Evolutionary conservation across 2,888 invertebrate genomes (phyloP), one percentile per base, ranked within the genome.

Genomic region (Oscheius sp.): DNA sequence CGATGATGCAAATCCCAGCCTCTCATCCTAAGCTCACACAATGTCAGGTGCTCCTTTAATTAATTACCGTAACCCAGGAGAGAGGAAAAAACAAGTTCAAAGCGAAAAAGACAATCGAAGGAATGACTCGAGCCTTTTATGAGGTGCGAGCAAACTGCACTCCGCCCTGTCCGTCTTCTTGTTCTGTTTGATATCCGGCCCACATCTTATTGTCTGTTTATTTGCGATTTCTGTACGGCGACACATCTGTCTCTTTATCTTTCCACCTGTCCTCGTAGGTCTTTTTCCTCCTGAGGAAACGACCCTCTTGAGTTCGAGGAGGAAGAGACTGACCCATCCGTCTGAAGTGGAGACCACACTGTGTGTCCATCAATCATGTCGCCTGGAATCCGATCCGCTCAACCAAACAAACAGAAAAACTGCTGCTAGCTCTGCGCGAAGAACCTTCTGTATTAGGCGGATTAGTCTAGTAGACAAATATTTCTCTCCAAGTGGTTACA

Each of bases 161-260:
- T 17, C 17, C 42, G 58, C 37, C 23, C 42, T 23, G n/a, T 6
- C 39, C 12, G 5, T 25, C 61, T 39, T n/a, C 31, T 29, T 27
- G n/a, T 15, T 45, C 29, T 58, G 58, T 61, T 61, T 61, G 61
- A 61, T 61, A 61, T 61, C 61, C 61, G 61, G n/a, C 53, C 27
- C 12, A 20, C 20, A 20, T 34, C 61, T 61, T 61, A 45, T 58
- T 58, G 39, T 61, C 61, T 61, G 57, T 61, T 61, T 61, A 61
- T 61, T 61, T 61, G 42, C 58, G 39, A 12, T 61, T 39, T 48
- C 31, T 48, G 48, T 27, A 27, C 27, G n/a, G n/a, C 20, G 31
- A 27, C 27, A 63, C n/a, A 23, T 42, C 27, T 23, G 53, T 31
- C 10, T 23, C 12, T 23, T 23, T 55, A n/a, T 5, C 34, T 55